phyloP scores from a whole-genome alignment of 2,888 invertebrate genomes.

The Desoria tigrina region DNA sequence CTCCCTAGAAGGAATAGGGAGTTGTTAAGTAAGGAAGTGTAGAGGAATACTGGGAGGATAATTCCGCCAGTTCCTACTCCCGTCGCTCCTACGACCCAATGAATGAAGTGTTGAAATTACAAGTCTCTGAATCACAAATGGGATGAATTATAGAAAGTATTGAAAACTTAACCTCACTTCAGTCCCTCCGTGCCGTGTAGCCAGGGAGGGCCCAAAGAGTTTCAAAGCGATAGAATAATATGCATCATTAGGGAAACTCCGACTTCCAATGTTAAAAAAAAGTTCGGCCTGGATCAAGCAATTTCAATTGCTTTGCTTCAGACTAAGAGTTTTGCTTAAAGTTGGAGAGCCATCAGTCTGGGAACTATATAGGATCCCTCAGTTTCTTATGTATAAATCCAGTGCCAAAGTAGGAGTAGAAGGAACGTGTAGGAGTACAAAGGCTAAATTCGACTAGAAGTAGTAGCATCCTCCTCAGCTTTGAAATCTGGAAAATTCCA shows the following conservation, averaged over 20 bases:
- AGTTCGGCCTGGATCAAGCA: slow-evolving; percentile 3
- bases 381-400: no score
- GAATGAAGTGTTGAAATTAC: slow-evolving; percentile 24
- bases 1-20: slow-evolving; percentile 3
- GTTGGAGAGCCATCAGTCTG: no score
- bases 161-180: slow-evolving; percentile 14
- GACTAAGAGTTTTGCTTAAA: background rate
- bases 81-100: no score
- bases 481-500: no score
- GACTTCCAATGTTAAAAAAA: background rate
- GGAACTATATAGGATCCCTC: no score
- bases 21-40: slow-evolving; percentile 8
- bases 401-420: no score
- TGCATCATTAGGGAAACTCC: slow-evolving; percentile 21
- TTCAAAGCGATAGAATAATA: slow-evolving; percentile 18
- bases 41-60: background rate
- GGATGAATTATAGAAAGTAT: slow-evolving; percentile 21
- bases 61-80: no score
- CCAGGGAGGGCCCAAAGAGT: background rate
- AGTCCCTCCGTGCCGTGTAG: background rate
- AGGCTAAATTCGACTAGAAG: no score
- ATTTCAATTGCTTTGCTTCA: slow-evolving; percentile 19
- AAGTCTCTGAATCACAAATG: slow-evolving; percentile 11
- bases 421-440: no score
- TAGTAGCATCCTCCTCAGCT: no score